Evolutionary conservation across 2,888 invertebrate species (phyloP).

Genomic region (Trichopoda pennipes): DNA sequence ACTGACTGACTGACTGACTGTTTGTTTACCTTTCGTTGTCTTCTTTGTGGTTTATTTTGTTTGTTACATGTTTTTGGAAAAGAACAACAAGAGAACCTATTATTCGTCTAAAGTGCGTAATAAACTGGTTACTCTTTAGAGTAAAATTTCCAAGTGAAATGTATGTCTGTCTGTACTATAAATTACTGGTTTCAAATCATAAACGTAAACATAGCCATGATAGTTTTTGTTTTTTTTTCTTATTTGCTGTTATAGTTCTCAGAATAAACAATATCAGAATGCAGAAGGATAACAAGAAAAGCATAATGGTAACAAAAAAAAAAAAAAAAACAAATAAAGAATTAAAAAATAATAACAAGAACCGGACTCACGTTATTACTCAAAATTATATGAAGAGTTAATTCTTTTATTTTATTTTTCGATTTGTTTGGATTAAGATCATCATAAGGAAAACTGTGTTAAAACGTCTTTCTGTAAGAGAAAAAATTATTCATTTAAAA

Average conservation of each 20-base stretch:
- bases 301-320: slow-evolving; percentile 1
- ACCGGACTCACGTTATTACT: too few relatives aligned
- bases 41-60: slow-evolving; percentile 10
- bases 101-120: slow-evolving; percentile 33
- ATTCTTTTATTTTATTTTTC: too few relatives aligned
- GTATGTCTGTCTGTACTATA: neutral
- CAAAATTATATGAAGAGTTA: too few relatives aligned
- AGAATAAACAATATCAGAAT: slow-evolving; percentile 69
- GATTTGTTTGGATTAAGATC: too few relatives aligned
- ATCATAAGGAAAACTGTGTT: too few relatives aligned
- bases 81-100: slow-evolving; percentile 47
- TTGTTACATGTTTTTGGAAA: slow-evolving; percentile 29
- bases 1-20: slow-evolving; percentile 1
- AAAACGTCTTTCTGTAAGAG: too few relatives aligned
- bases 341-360: too few relatives aligned
- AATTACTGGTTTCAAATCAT: slow-evolving; percentile 15
- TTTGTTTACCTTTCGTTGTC: slow-evolving; percentile 48
- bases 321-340: neutral
- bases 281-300: slow-evolving; percentile 34
- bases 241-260: slow-evolving; percentile 62
- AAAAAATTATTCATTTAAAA: too few relatives aligned
- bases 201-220: slow-evolving; percentile 26
- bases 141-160: neutral
- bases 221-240: slow-evolving; percentile 31
- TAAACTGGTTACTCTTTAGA: slow-evolving; percentile 47